Base-by-base conservation (phyloP, 1,140 invertebrate genomes). In the Aricia agestis region DNA sequence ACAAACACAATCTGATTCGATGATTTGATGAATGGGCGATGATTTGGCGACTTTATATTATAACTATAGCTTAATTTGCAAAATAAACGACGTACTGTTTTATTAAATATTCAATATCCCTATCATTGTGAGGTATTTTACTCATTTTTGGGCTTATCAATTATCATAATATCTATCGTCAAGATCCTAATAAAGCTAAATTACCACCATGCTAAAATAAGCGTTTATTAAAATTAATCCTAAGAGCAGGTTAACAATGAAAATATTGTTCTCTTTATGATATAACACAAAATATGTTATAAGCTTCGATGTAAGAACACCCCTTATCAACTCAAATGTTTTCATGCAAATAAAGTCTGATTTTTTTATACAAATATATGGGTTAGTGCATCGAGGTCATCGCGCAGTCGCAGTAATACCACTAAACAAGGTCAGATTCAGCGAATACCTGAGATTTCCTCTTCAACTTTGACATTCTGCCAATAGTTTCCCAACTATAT, bases 351-450 rank as follows among this genome's bases (percentile, higher is more conserved):
- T 15, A 52, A 42, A 42, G 45, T 13, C 45, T 52, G 45, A 13
- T 13, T 52, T 52, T 52, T 52, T 52, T 13, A 52, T 13, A 52
- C 13, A 52, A 52, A 52, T 52, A 52, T 52, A 52, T 52, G 45
- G 45, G 45, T 52, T 13, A 52, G 45, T 52, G 13, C 0, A 52
- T 52, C 13, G 45, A 52, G 45, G 45, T 52, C 45, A 52, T 52
- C 45, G 11, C 45, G 45, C 45, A 52, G 45, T 11, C 41, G 41
- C 13, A 52, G 45, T 13, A 4, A 52, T 52, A 52, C 13, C 45
- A 52, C 45, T 52, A 52, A 52, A 52, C 45, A 52, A 52, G 45
- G 45, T 52, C 45, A 52, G 45, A 52, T 52, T 15, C 45, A 52
- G 45, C 45, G 45, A 52, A 52, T 52, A 52, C 45, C 45, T 52